Percentiles rank a stretch among this genome's conserved stretches.
phyloP scores from a whole-genome alignment of 2,113 vertebrate species.

The Geothlypis trichas region DNA sequence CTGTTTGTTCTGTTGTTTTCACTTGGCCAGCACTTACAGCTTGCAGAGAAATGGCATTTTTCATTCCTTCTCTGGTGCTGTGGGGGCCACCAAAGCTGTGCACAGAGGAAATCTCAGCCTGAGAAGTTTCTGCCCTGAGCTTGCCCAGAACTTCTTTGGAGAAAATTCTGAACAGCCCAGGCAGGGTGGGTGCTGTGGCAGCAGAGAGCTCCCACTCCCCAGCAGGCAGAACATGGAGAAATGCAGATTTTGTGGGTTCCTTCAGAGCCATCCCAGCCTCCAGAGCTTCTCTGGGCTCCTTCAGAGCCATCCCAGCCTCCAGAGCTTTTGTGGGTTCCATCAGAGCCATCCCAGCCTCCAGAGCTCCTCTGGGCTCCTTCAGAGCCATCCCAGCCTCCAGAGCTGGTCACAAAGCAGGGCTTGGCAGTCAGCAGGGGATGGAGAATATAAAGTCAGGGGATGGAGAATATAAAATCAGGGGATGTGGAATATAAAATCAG shows the following conservation, averaged over 20 bases:
- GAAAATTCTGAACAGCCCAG: neutral
- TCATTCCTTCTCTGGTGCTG: neutral
- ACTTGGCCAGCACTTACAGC: neutral
- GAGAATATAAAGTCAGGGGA: neutral
- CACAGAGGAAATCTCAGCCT: neutral
- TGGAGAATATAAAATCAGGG: too few relatives aligned
- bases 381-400: too few relatives aligned
- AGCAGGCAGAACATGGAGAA: neutral
- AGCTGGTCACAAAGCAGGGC: neutral
- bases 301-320: too few relatives aligned
- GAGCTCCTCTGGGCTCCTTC: too few relatives aligned
- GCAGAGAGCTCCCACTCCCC: neutral
- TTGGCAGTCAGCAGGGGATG: too few relatives aligned
- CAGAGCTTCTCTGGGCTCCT: too few relatives aligned
- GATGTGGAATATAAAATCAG: fast-evolving
- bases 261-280: too few relatives aligned
- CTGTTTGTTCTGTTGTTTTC: conserved; percentile 54
- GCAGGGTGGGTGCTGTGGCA: neutral
- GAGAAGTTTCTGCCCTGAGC: neutral
- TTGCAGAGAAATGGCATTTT: neutral
- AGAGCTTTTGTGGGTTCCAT: too few relatives aligned
- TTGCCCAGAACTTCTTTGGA: neutral
- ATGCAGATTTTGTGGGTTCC: neutral
- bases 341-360: too few relatives aligned
- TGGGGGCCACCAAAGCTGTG: neutral